Conservation (phyloP, 2,113 vertebrate species). For the Xyliphius kryptos region DNA sequence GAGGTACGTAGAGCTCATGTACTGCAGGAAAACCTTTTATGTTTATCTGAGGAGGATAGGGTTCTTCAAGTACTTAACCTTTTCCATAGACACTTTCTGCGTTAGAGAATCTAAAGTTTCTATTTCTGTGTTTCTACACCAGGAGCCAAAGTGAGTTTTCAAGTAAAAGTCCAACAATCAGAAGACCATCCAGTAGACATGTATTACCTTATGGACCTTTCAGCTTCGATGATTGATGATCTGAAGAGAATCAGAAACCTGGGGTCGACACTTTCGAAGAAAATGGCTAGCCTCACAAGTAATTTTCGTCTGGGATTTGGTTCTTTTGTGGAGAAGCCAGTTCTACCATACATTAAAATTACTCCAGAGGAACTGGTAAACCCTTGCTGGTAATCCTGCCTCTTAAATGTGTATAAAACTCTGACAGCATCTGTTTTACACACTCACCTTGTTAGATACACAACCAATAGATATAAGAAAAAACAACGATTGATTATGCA, state of each 20-base stretch:
- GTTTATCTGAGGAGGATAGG: too few species aligned
- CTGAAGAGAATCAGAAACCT: constrained; percentile 83
- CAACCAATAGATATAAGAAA: too few species aligned
- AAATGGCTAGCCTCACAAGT: constrained; percentile 91
- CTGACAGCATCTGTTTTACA: too few species aligned
- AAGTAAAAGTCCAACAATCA: constrained; percentile 82
- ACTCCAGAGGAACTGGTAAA: constrained; percentile 75
- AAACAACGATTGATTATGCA: too few species aligned
- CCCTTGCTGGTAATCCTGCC: constrained; percentile 88
- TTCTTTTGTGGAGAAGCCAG: constrained; percentile 95
- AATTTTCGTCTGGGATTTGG: constrained; percentile 95
- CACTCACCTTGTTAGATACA: too few species aligned
- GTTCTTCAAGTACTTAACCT: too few species aligned
- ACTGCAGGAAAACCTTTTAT: too few species aligned
- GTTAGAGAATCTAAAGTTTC: too few species aligned
- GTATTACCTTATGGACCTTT: constrained; percentile 98
- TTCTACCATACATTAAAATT: constrained; percentile 88
- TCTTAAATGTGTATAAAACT: too few species aligned
- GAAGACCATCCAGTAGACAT: constrained; percentile 94
- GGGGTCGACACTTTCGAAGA: constrained; percentile 83
- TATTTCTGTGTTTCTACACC: background rate
- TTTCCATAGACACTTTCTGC: too few species aligned
- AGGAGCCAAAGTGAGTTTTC: constrained; percentile 80
- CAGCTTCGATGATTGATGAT: constrained; percentile 90
- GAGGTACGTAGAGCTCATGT: too few species aligned